A percentile compares a stretch with the other conserved stretches of the same genome.
Conservation (phyloP, 2,888 invertebrate genomes). For the Elmis aenea region DNA sequence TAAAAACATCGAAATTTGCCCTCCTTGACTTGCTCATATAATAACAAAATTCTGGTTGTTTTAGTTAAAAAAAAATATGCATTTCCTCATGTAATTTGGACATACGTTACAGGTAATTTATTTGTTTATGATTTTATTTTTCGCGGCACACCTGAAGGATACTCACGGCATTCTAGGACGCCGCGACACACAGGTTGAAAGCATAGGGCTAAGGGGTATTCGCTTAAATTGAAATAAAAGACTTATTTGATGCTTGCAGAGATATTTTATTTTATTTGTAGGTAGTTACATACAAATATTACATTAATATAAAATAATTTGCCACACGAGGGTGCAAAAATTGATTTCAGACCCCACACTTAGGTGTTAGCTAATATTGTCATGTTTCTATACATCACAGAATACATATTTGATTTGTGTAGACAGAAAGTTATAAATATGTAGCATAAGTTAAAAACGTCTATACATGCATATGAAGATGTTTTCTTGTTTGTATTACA, state of each 20-base stretch:
- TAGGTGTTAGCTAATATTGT: slow-evolving; percentile 36
- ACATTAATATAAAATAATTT: slow-evolving; percentile 38
- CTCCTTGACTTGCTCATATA: too few relatives aligned
- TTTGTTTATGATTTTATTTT: too few relatives aligned
- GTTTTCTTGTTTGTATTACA: slow-evolving; percentile 5
- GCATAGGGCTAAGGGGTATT: too few relatives aligned
- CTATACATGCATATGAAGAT: slow-evolving; percentile 12
- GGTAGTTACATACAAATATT: slow-evolving; percentile 39
- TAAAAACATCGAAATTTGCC: too few relatives aligned
- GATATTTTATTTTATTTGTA: slow-evolving; percentile 35
- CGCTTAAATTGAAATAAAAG: not conserved
- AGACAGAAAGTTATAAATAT: slow-evolving; percentile 10
- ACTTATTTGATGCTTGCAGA: slow-evolving; percentile 30
- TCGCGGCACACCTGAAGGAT: too few relatives aligned
- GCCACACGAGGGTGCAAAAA: slow-evolving; percentile 15
- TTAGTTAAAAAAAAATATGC: too few relatives aligned
- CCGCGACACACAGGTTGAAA: too few relatives aligned
- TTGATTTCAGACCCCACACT: slow-evolving; percentile 32
- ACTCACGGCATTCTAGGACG: too few relatives aligned
- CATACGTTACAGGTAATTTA: too few relatives aligned
- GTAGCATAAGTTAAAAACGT: slow-evolving; percentile 9
- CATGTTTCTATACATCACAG: slow-evolving; percentile 39
- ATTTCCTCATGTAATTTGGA: too few relatives aligned
- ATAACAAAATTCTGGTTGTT: too few relatives aligned
- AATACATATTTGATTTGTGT: slow-evolving; percentile 23